phyloP scores from a whole-genome alignment of 1,140 invertebrate species.

The Drosophila suzukii region DNA sequence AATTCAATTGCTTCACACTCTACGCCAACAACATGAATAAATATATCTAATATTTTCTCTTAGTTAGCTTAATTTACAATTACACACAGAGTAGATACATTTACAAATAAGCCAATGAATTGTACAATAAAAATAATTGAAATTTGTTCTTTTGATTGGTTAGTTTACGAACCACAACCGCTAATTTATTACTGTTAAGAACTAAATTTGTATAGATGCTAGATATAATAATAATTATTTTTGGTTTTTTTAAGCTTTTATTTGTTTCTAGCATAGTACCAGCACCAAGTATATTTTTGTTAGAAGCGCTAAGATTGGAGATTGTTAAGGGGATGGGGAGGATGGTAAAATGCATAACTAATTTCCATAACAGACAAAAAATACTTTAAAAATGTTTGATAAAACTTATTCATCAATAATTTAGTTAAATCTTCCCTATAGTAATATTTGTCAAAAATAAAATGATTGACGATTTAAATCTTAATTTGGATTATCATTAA shows the following conservation, averaged over 20 bases:
- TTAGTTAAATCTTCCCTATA: too few relatives aligned
- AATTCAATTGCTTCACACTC: conserved; percentile 37
- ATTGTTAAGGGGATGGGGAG: conserved; percentile 33
- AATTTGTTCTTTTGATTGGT: conserved; percentile 40
- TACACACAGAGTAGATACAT: conserved; percentile 45
- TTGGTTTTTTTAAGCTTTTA: conserved; percentile 20
- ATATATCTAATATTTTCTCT: conserved; percentile 37
- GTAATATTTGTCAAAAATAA: too few relatives aligned
- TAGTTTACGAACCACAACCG: conserved; percentile 48
- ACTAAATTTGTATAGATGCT: conserved; percentile 44
- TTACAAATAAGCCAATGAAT: conserved; percentile 31
- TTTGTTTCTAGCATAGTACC: conserved; percentile 61
- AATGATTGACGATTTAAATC: too few relatives aligned
- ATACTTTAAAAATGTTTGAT: background rate
- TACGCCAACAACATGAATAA: conserved; percentile 55
- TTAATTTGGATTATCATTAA: too few relatives aligned
- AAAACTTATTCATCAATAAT: background rate
- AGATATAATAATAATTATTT: conserved; percentile 20
- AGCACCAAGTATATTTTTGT: conserved; percentile 65
- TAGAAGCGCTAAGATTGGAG: conserved; percentile 72
- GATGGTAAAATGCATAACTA: background rate
- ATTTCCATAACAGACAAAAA: background rate
- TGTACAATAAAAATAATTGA: conserved; percentile 46
- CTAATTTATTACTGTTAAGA: conserved; percentile 37
- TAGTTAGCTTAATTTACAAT: conserved; percentile 42